Evolutionary conservation across 53 echinoderm and acorn worm genomes (phyloP), one percentile per base, ranked within the genome.

Genomic region (Holothuria scabra): DNA sequence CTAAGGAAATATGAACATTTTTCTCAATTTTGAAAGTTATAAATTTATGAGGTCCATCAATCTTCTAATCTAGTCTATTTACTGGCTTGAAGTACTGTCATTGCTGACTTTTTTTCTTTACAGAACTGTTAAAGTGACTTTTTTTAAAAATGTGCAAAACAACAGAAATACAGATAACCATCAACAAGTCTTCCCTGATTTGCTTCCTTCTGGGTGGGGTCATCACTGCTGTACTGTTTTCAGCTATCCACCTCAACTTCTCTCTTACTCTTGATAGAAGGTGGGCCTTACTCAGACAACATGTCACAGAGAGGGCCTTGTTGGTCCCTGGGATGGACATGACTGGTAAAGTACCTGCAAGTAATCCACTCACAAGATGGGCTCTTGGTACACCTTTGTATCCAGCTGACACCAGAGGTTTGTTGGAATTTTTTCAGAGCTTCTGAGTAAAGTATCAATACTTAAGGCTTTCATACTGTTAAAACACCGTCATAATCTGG

Each of bases 121-220:
- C 41, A 41, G 41, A 10, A 41, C 7, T 8, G 7, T 41, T 41
- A 8, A 0, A 41, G 41, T 41, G n/a, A n/a, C n/a, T n/a, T n/a
- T n/a, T 41, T 41, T 8, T 41, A 4, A 41, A 41, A 41, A 41
- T 41, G 41, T 41, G 41, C 41, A 41, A 41, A 10, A 41, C 41
- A 41, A 41, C 70, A 56, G 82, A 83, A 59, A 86, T 84, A 4
- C 62, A 86, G n/a, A 91, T 89, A 83, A 90, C 84, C 5, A 31
- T 85, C 29, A 86, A 56, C 82, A 90, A 84, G 44, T 93, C 88
- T 34, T 86, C 93, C 65, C 38, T 67, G 31, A 11, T 93, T 0
- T 86, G 90, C 57, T 93, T 93, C 69, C 19, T 95, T 1, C 66
- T 93, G 2, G 90, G 95, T 21, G 91, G 95, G 7, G 65, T 95